phyloP scores from a whole-genome alignment of 2,113 vertebrate genomes.

The Holacanthus passer region DNA sequence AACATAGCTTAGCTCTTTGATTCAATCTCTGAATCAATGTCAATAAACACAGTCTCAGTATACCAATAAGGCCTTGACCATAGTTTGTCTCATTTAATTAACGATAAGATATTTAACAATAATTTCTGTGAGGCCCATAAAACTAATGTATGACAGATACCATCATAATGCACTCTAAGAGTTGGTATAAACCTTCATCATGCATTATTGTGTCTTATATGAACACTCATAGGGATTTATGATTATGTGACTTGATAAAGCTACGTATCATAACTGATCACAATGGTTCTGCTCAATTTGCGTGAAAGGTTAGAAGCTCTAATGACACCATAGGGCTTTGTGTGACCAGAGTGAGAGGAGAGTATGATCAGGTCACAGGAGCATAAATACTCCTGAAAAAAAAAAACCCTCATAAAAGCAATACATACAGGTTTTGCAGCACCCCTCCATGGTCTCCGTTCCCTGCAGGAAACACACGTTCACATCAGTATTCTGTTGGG shows the following conservation, averaged over 20 bases:
- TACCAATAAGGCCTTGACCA: neutral
- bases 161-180: neutral
- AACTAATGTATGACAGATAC: neutral
- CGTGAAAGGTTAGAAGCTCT: neutral
- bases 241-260: neutral
- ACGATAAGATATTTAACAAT: neutral
- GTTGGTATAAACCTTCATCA: neutral
- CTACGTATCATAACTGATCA: neutral
- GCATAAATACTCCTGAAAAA: neutral
- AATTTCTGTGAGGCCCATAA: neutral
- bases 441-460: slow-evolving; percentile 71
- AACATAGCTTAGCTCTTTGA: neutral
- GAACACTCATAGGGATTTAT: no score
- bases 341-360: neutral
- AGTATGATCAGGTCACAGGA: neutral
- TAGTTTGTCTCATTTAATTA: neutral
- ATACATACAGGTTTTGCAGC: slow-evolving; percentile 76
- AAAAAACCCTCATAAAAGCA: neutral
- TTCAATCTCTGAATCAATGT: neutral
- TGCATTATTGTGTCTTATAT: no score
- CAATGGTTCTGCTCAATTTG: neutral
- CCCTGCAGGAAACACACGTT: slow-evolving; percentile 62
- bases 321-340: neutral
- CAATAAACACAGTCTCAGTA: no score
- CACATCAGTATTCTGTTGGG: neutral